phyloP scores from a whole-genome alignment of 2,888 invertebrate genomes.

The Catocala sponsa region DNA sequence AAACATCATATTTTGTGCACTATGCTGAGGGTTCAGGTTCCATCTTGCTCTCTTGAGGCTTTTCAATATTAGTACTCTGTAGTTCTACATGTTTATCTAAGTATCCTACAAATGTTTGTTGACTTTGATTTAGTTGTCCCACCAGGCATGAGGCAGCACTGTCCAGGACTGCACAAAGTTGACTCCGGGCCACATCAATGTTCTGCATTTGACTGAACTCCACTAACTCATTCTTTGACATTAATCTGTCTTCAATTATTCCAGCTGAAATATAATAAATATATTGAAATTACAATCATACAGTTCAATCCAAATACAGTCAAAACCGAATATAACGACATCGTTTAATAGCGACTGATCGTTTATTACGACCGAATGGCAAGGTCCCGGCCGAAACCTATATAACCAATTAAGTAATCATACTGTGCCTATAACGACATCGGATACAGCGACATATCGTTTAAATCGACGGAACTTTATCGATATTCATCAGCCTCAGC shows the following conservation, averaged over 20 bases:
- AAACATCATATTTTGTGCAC: slow-evolving; percentile 13
- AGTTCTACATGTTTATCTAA: slow-evolving; percentile 89
- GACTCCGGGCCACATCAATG: slow-evolving; percentile 90
- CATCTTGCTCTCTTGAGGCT: slow-evolving; percentile 32
- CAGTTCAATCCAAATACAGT: no score
- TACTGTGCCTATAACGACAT: no score
- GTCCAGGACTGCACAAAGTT: slow-evolving; percentile 91
- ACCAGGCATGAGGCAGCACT: slow-evolving; percentile 90
- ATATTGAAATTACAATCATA: neutral
- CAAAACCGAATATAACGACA: no score
- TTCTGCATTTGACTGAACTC: slow-evolving; percentile 90
- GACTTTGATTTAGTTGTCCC: slow-evolving; percentile 90
- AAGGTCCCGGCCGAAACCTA: no score
- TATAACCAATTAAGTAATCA: no score
- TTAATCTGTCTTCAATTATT: slow-evolving; percentile 90
- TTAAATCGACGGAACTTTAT: no score
- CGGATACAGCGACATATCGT: no score
- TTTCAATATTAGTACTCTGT: slow-evolving; percentile 50
- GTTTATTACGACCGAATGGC: no score
- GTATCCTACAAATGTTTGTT: slow-evolving; percentile 90
- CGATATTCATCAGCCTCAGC: no score
- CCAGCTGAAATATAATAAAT: slow-evolving; percentile 86
- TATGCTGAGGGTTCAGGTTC: slow-evolving; percentile 49
- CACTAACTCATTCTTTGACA: slow-evolving; percentile 91
- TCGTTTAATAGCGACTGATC: no score